These are phyloP conservation scores for Gerosis bhagava DNA, from an alignment of 2,888 invertebrate genomes.

Conservation along the genomic window DNA sequence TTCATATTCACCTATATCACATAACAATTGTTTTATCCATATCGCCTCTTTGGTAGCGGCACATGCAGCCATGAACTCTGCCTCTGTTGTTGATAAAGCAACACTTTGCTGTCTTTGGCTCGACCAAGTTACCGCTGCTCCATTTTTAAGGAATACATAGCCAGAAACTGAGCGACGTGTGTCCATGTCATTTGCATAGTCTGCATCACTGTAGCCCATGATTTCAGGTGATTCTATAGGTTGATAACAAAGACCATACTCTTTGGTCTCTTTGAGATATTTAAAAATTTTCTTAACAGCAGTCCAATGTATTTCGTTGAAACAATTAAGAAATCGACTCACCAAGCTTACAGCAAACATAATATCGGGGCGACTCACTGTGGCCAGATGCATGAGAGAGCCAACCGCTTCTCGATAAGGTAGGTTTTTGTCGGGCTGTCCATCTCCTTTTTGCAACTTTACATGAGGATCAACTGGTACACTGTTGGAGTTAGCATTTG, in stretches of 20 bases:
- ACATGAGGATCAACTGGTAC: not conserved
- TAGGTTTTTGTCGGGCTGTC: not conserved
- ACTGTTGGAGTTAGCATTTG: not conserved
- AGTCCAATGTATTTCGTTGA: slow-evolving; percentile 16
- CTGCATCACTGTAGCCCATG: no score
- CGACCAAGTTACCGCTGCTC: not conserved
- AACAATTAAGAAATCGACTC: slow-evolving; percentile 27
- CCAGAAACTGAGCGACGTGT: not conserved
- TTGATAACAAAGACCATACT: not conserved
- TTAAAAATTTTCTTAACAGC: slow-evolving; percentile 28
- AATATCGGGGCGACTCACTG: not conserved
- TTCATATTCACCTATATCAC: not conserved
- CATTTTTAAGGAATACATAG: not conserved
- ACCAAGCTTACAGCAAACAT: slow-evolving; percentile 10
- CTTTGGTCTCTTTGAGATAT: slow-evolving; percentile 18
- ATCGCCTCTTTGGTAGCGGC: slow-evolving; percentile 14
- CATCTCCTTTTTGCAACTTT: not conserved
- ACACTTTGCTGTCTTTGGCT: slow-evolving; percentile 1
- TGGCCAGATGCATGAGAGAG: not conserved
- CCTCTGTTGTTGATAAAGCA: slow-evolving; percentile 15
- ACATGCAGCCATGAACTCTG: slow-evolving; percentile 18
- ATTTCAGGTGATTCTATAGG: no score
- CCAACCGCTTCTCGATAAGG: not conserved
- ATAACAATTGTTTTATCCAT: not conserved
- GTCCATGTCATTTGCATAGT: no score